Conservation (phyloP, 2,113 vertebrate genomes). For the Pelmatolapia mariae region DNA sequence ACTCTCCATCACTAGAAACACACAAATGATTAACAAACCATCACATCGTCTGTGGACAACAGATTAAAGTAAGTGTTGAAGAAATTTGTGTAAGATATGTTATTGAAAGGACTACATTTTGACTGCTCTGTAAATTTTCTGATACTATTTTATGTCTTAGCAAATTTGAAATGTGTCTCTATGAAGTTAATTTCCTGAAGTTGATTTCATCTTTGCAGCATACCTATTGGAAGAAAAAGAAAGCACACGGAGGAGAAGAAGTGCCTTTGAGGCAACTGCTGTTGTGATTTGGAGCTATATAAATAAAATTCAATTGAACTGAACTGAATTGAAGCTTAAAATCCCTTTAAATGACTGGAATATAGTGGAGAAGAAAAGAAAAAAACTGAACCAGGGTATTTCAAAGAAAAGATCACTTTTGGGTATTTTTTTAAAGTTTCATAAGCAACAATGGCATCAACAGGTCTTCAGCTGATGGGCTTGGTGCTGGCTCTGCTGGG, state of each 20-base stretch:
- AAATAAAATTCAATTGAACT: background rate
- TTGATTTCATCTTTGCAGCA: background rate
- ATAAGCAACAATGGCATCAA: constrained; percentile 71
- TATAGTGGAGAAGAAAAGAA: constrained; percentile 20
- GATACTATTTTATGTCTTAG: accelerated
- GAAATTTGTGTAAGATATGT: background rate
- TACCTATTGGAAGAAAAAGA: background rate
- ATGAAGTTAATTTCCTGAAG: background rate
- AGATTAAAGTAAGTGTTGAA: constrained; percentile 16
- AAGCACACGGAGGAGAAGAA: constrained; percentile 25
- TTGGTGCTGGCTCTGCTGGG: constrained; percentile 72
- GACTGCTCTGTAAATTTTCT: background rate
- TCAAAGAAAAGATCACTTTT: background rate
- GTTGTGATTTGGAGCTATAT: background rate
- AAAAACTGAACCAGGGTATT: background rate
- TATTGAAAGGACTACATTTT: accelerated
- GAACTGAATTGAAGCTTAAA: constrained; percentile 31
- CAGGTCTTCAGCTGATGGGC: constrained; percentile 79
- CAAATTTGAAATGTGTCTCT: background rate
- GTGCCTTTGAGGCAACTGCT: background rate
- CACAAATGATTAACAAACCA: background rate
- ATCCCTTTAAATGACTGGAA: constrained; percentile 60
- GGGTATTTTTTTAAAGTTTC: accelerated
- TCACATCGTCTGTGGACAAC: background rate
- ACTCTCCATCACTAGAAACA: background rate